Conservation (phyloP, 2,797 vertebrate species). For the Leptodactylus fallax region DNA sequence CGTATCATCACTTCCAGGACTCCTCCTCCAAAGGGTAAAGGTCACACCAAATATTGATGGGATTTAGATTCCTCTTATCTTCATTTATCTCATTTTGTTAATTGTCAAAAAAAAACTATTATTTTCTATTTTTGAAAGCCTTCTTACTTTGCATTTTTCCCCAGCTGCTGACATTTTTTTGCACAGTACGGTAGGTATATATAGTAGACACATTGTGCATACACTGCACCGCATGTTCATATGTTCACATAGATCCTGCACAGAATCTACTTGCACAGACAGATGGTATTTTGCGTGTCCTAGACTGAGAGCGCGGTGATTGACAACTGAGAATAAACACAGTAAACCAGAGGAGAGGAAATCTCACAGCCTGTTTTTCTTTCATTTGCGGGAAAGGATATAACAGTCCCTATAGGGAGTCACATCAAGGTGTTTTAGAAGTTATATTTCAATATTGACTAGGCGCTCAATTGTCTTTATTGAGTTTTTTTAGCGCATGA, state of each 20-base stretch:
- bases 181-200: too few relatives aligned
- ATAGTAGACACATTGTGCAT: too few relatives aligned
- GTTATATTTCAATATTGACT: slow-evolving; percentile 46
- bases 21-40: too few relatives aligned
- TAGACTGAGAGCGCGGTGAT: slow-evolving; percentile 24
- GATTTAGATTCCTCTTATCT: too few relatives aligned
- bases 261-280: not conserved
- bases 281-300: slow-evolving; percentile 42
- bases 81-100: too few relatives aligned
- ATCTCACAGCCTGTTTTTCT: slow-evolving; percentile 35
- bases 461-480: slow-evolving; percentile 15
- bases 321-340: slow-evolving; percentile 48
- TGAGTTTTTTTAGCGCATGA: not conserved
- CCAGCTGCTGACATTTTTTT: too few relatives aligned
- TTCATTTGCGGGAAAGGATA: not conserved
- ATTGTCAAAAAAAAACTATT: too few relatives aligned
- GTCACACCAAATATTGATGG: too few relatives aligned
- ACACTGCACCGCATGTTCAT: too few relatives aligned
- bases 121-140: too few relatives aligned
- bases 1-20: too few relatives aligned
- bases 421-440: slow-evolving; percentile 43
- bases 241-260: not conserved
- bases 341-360: slow-evolving; percentile 17
- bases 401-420: slow-evolving; percentile 15
- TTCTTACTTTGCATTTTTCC: too few relatives aligned